Evolutionary conservation across 2,888 invertebrate genomes (phyloP), one percentile per base, ranked within the genome.

Genomic region (Leptinotarsa juncta): DNA sequence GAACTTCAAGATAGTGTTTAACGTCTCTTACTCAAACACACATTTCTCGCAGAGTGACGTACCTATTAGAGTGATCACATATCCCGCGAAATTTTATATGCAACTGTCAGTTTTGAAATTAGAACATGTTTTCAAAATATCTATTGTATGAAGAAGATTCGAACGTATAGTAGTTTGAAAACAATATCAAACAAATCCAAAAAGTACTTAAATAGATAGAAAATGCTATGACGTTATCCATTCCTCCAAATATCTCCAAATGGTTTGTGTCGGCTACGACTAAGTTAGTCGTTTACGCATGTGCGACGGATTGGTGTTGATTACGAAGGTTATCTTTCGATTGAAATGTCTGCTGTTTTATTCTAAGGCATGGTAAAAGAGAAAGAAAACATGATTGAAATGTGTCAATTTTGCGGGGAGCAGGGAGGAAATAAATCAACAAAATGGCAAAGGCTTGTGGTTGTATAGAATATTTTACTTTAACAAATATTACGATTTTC

Each of bases 371-470:
- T 62, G 16, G 42, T 62, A n/a, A 42, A n/a, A 32, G 26, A 32
- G 15, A 42, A 49, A 55, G n/a, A 71, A 16, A 51, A 5, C 12
- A 16, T 14, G 42, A 48, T 42, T 15, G 49, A 42, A 42, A 12
- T 12, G 42, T 42, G 42, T 42, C 42, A 5, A 12, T 42, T 42
- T 23, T 14, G 16, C 7, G 12, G 60, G 23, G 65, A 67, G 62
- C 49, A 51, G 66, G 26, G 66, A 65, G 32, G 48, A 26, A 53
- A 62, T 67, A 67, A 62, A 20, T 32, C 62, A 75, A 75, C 75
- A 77, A 77, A 75, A 77, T 77, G 77, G 75, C 73, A 74, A 74
- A 51, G 23, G 48, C n/a, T 57, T 42, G 23, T 71, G 53, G 48
- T 55, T 42, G 50, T 69, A 72, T 65, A 32, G 32, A n/a, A 62